phyloP scores from a whole-genome alignment of 2,113 vertebrate genomes.

The Trichechus manatus region DNA sequence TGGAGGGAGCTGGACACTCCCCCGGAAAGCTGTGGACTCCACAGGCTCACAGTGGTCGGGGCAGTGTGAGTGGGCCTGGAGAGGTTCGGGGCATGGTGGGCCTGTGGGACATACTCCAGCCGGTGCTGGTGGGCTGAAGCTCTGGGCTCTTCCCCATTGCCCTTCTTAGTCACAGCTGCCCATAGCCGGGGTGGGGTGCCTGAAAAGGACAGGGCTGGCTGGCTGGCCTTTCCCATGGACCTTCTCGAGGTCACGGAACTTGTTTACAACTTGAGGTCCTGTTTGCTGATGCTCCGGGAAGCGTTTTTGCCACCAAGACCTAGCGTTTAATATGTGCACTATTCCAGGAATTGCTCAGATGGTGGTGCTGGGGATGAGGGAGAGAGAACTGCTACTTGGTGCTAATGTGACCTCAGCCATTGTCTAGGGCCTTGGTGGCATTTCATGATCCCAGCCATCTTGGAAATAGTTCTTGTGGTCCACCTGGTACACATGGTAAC shows the following conservation, averaged over 20 bases:
- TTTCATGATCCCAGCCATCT: not conserved
- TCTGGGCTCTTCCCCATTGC: not conserved
- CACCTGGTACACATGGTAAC: not conserved
- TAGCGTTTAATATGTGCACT: not conserved
- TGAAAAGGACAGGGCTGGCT: not conserved
- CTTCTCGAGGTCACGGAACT: not conserved
- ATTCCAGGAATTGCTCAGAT: not conserved
- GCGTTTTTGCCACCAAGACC: not conserved
- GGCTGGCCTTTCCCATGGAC: not conserved
- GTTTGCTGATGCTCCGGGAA: not conserved
- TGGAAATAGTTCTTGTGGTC: not conserved
- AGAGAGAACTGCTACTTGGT: not conserved
- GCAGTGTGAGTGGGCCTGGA: fast-evolving
- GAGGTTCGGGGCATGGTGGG: not conserved
- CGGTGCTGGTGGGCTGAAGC: not conserved
- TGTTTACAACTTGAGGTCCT: not conserved
- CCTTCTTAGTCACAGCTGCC: not conserved
- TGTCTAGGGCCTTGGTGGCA: not conserved
- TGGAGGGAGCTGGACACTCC: not conserved
- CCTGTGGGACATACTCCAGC: not conserved
- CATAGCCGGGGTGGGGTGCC: not conserved
- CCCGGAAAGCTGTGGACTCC: not conserved
- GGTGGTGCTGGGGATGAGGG: not conserved
- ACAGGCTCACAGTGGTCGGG: fast-evolving
- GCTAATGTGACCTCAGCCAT: not conserved